Percentiles rank a stretch among this genome's conserved stretches.
phyloP scores from a whole-genome alignment of 2,797 vertebrate genomes.

The Hemitrygon akajei region DNA sequence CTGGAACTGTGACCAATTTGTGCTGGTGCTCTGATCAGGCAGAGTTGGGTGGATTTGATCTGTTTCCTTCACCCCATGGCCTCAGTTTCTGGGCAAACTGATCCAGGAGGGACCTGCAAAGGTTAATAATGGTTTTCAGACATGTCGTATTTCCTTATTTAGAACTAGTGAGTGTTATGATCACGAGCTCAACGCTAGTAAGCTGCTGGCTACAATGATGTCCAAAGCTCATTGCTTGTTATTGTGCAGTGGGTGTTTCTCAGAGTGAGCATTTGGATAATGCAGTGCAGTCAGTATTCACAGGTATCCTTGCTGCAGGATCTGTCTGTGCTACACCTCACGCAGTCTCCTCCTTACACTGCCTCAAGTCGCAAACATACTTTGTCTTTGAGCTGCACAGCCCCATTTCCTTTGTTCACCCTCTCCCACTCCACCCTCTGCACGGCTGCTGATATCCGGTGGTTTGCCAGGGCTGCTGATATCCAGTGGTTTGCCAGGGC shows the following conservation, averaged over 20 bases:
- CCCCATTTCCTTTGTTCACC: not conserved
- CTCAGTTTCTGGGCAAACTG: not conserved
- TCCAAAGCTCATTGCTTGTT: not conserved
- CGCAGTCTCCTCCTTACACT: not conserved
- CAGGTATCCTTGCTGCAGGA: no score
- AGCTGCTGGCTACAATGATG: not conserved
- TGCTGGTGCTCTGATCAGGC: not conserved
- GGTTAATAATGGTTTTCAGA: not conserved
- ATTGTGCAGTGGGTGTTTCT: not conserved
- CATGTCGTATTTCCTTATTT: not conserved
- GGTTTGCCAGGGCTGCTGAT: no score
- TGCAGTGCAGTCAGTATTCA: no score
- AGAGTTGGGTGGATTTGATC: no score
- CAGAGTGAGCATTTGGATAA: not conserved
- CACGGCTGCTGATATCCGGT: slow-evolving; percentile 7
- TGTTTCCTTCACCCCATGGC: not conserved
- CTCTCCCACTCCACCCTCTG: not conserved
- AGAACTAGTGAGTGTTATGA: not conserved
- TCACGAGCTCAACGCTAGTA: not conserved
- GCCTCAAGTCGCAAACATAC: not conserved
- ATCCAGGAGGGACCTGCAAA: not conserved
- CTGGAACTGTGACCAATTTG: no score
- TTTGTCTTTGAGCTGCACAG: not conserved
- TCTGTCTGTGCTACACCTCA: not conserved
- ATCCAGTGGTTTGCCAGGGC: no score